Conservation (phyloP, 2,888 invertebrate genomes). For the Tetrapedia diversipes region DNA sequence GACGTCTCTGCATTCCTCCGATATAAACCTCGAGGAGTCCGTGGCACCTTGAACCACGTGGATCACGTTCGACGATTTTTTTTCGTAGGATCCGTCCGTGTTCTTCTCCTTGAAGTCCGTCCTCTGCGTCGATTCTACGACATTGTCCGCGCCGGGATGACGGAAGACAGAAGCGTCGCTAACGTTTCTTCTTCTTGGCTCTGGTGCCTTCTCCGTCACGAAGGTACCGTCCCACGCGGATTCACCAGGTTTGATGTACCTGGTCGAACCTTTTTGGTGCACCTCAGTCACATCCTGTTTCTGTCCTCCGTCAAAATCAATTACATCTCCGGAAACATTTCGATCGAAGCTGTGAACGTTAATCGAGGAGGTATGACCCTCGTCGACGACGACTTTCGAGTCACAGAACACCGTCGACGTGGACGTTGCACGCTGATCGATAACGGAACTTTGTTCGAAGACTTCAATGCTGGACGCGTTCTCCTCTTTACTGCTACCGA, state of each 20-base stretch:
- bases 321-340: constrained; percentile 6
- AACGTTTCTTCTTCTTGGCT: constrained; percentile 40
- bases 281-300: constrained; percentile 12
- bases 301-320: constrained; percentile 37
- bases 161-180: constrained; percentile 52
- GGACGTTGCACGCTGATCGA: constrained; percentile 50
- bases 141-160: constrained; percentile 60
- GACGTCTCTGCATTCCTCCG: constrained; percentile 58
- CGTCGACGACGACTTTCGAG: constrained; percentile 42
- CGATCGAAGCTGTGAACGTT: constrained; percentile 9
- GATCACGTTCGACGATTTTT: constrained; percentile 61
- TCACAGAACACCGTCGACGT: constrained; percentile 37
- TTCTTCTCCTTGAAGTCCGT: constrained; percentile 65
- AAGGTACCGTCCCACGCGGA: constrained; percentile 84
- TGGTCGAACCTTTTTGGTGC: constrained; percentile 2
- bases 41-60: constrained; percentile 58
- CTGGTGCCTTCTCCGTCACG: constrained; percentile 78
- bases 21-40: constrained; percentile 64
- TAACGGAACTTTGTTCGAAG: constrained; percentile 38
- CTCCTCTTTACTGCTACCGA: background rate
- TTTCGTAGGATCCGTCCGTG: constrained; percentile 62
- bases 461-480: constrained; percentile 57
- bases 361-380: constrained; percentile 25
- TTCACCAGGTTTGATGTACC: constrained; percentile 78
- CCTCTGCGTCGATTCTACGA: constrained; percentile 57